These are phyloP conservation scores for Porphyrio hochstetteri DNA, from an alignment of 2,113 vertebrate genomes.

Conservation along the genomic window DNA sequence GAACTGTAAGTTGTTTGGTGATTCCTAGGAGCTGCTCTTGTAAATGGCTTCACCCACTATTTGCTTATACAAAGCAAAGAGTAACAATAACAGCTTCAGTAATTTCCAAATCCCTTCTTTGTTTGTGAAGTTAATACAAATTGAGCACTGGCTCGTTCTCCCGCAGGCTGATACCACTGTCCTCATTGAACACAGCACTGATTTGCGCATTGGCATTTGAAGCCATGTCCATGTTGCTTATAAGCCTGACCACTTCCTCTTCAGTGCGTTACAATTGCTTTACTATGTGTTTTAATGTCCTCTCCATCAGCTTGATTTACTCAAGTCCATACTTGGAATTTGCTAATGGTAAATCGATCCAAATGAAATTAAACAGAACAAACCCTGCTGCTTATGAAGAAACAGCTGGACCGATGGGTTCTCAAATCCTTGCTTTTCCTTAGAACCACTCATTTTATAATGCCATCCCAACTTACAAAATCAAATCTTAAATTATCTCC, in stretches of 20 bases:
- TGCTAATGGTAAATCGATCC: background rate
- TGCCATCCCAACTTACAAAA: background rate
- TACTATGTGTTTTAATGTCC: background rate
- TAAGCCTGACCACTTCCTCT: background rate
- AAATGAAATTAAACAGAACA: conserved; percentile 18
- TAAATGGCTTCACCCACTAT: background rate
- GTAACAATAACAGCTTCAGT: background rate
- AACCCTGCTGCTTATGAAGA: background rate
- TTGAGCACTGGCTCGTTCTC: background rate
- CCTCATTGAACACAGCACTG: background rate
- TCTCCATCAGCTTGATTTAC: background rate
- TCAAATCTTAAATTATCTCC: background rate
- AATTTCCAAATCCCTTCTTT: background rate
- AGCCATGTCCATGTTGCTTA: background rate
- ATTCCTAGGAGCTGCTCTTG: background rate
- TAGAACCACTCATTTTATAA: background rate
- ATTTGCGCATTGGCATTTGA: background rate
- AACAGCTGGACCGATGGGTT: background rate
- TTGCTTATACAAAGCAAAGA: conserved; percentile 10
- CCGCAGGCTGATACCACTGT: background rate
- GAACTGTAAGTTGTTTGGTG: background rate
- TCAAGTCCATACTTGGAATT: background rate
- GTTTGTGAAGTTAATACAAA: background rate
- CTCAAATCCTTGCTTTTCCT: background rate
- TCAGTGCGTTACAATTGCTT: background rate